Conservation (phyloP, 2,113 vertebrate species). For the Dipodomys merriami region DNA sequence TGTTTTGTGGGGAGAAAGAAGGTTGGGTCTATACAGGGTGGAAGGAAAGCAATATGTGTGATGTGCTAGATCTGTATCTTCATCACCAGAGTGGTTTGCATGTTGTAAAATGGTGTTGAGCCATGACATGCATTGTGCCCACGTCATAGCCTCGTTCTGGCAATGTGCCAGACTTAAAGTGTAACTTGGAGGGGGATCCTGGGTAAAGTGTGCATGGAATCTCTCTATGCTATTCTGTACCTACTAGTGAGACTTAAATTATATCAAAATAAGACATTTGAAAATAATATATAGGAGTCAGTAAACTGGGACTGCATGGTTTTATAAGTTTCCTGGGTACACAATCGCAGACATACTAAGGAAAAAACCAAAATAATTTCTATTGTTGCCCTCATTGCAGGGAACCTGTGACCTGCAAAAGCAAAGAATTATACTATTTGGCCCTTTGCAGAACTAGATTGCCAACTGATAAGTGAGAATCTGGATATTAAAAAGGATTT, state of each 20-base stretch:
- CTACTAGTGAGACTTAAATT: constrained; percentile 24
- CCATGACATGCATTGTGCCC: neutral
- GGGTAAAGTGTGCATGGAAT: neutral
- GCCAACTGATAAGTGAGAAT: neutral
- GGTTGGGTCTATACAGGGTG: neutral
- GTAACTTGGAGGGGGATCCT: neutral
- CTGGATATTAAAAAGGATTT: constrained; percentile 17
- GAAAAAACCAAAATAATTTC: no score
- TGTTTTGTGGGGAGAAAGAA: neutral
- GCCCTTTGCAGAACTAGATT: neutral
- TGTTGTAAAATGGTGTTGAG: neutral
- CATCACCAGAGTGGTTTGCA: neutral
- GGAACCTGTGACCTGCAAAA: neutral
- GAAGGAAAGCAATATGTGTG: neutral
- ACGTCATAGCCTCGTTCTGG: neutral
- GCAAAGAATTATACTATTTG: neutral
- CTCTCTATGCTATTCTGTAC: neutral
- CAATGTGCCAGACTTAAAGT: neutral
- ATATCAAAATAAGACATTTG: constrained; percentile 12
- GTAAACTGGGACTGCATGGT: neutral
- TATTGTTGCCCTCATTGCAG: neutral
- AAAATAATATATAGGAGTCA: neutral
- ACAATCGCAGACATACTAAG: neutral
- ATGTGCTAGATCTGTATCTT: neutral
- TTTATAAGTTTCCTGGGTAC: neutral